These are phyloP conservation scores for Morinoia aosen DNA, from an alignment of 2,888 invertebrate species.

Conservation along the genomic window DNA sequence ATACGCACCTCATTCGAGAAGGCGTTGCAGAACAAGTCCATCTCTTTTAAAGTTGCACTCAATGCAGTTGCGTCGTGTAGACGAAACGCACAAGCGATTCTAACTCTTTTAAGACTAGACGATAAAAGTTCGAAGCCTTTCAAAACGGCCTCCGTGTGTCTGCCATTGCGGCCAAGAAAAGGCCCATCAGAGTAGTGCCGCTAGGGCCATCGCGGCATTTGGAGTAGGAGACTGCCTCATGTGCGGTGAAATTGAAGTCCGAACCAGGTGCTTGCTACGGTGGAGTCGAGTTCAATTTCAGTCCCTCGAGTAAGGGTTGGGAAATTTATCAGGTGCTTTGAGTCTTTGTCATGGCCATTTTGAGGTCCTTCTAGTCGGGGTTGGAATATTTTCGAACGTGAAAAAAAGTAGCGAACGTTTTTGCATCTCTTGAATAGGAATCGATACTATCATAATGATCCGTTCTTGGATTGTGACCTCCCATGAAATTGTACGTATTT, in stretches of 20 bases:
- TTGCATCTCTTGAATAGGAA: background rate
- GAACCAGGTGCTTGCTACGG: background rate
- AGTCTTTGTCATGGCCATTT: background rate
- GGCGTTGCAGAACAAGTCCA: background rate
- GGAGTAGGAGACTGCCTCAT: background rate
- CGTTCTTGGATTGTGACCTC: background rate
- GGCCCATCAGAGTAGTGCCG: background rate
- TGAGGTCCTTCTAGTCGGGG: background rate
- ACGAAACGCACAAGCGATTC: background rate
- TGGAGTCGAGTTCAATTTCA: background rate
- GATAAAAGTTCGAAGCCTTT: background rate
- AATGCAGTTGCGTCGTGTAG: background rate
- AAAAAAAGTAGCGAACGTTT: background rate
- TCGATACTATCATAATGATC: background rate
- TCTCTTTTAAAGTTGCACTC: background rate
- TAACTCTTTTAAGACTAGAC: background rate
- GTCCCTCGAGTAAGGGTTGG: background rate
- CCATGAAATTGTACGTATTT: background rate
- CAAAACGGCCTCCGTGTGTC: background rate
- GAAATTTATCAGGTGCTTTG: background rate
- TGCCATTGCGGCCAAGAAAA: background rate
- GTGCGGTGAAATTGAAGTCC: background rate
- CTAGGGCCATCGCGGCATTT: background rate
- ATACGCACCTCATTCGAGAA: background rate
- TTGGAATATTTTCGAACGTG: background rate